Conservation (phyloP, 2,113 vertebrate species). For the Oncorhynchus nerka region DNA sequence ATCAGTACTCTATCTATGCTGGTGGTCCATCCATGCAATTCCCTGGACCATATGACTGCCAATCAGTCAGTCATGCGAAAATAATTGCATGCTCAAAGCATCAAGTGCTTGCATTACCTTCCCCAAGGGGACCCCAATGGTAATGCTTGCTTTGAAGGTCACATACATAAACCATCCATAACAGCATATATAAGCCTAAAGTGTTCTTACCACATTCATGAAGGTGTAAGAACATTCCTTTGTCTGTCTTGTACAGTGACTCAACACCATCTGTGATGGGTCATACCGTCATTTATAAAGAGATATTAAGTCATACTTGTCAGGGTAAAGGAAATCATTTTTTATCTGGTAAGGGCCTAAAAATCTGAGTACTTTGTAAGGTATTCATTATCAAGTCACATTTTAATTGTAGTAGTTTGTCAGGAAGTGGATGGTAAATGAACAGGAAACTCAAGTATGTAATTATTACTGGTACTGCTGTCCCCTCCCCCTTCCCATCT, state of each 20-base stretch:
- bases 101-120: no score
- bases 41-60: no score
- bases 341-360: not conserved
- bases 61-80: no score
- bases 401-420: constrained; percentile 3
- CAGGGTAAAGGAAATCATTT: constrained; percentile 1
- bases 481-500: not conserved
- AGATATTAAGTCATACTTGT: not conserved
- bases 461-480: not conserved
- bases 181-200: no score
- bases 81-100: no score
- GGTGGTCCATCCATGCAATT: not conserved
- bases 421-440: constrained; percentile 3
- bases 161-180: no score
- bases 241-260: no score
- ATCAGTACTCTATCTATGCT: not conserved
- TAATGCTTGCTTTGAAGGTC: no score
- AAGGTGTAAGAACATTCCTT: no score
- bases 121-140: no score
- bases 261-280: not conserved
- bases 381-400: constrained; percentile 12
- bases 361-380: not conserved
- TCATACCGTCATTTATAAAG: not conserved
- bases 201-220: no score
- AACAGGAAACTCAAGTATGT: not conserved